Percentiles rank a stretch among this genome's conserved stretches.
Evolutionary conservation across 2,113 vertebrate genomes (phyloP).

Genomic region (Stictonetta naevosa): DNA sequence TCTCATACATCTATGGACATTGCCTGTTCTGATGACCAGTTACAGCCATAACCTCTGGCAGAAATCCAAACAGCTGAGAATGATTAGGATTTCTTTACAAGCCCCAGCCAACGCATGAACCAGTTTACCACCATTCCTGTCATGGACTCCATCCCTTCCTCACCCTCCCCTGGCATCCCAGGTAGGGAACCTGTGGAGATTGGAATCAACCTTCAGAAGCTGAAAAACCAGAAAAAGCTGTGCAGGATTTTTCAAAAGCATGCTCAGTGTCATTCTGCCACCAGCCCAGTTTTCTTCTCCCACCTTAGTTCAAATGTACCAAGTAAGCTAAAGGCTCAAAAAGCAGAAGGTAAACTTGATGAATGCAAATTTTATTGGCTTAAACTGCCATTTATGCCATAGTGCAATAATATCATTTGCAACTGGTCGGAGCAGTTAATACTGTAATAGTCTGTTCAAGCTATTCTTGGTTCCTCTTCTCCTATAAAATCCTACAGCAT

Average conservation of each 20-base stretch:
- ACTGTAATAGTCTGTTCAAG: neutral
- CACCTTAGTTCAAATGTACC: neutral
- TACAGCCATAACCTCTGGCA: neutral
- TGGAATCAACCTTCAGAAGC: conserved; percentile 10
- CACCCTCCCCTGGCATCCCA: neutral
- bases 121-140: neutral
- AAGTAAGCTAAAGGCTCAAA: neutral
- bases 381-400: neutral
- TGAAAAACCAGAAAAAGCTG: conserved; percentile 15
- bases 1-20: neutral
- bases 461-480: neutral
- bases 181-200: neutral
- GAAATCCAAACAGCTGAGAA: neutral
- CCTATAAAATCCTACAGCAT: neutral
- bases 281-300: neutral
- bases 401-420: neutral
- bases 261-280: neutral
- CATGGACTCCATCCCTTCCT: neutral
- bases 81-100: neutral
- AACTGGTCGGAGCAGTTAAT: neutral
- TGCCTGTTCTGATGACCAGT: neutral
- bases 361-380: neutral
- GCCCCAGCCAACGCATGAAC: neutral
- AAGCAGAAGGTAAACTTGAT: neutral
- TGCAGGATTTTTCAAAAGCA: neutral